These are phyloP conservation scores for Bursaphelenchus mucronatus DNA, from an alignment of 1,140 invertebrate genomes.

Conservation along the genomic window DNA sequence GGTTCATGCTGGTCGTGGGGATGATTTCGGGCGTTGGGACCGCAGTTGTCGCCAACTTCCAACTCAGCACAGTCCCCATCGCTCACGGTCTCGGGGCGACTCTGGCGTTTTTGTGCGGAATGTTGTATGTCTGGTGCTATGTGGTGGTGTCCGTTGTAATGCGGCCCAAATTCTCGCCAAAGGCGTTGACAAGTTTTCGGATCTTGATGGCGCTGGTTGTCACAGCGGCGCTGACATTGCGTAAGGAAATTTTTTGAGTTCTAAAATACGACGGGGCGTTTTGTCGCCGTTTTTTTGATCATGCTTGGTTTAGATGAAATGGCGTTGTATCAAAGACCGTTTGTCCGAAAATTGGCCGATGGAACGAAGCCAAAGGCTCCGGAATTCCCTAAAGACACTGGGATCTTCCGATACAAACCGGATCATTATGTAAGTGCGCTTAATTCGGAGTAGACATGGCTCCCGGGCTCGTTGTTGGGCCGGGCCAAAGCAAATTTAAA, in stretches of 20 bases:
- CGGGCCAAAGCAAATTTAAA: too few relatives aligned
- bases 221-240: conserved; percentile 14
- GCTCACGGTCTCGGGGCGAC: conserved; percentile 23
- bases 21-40: conserved; percentile 4
- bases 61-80: conserved; percentile 16
- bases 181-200: not conserved
- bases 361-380: conserved; percentile 16
- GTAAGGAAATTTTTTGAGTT: not conserved
- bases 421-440: not conserved
- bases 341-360: conserved; percentile 21
- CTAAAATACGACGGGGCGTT: not conserved
- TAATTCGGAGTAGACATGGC: too few relatives aligned
- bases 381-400: conserved; percentile 3
- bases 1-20: conserved; percentile 12
- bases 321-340: not conserved
- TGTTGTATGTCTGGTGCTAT: conserved; percentile 20
- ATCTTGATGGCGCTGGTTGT: conserved; percentile 2
- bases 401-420: conserved; percentile 6
- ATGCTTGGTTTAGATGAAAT: conserved; percentile 21
- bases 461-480: too few relatives aligned
- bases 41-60: conserved; percentile 22
- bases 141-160: conserved; percentile 7
- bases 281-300: too few relatives aligned
- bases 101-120: conserved; percentile 20
- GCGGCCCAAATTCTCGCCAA: conserved; percentile 13